Conservation (phyloP, 2,113 vertebrate genomes). For the Mus spicilegus region DNA sequence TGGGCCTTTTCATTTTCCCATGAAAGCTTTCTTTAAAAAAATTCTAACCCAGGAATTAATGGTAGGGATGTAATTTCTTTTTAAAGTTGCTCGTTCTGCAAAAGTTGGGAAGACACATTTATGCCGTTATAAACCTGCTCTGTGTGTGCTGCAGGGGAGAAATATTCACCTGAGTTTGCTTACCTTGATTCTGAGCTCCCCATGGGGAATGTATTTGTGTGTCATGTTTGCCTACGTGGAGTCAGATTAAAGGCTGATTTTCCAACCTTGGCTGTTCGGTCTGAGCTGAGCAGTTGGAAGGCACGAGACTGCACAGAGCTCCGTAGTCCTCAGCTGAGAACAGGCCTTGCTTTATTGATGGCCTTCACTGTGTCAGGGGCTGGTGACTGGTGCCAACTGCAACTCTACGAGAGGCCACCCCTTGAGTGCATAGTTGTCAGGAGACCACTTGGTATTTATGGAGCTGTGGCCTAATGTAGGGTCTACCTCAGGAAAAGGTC, state of each 20-base stretch:
- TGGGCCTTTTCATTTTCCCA: slow-evolving; percentile 54
- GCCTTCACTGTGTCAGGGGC: neutral
- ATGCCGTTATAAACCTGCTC: slow-evolving; percentile 14
- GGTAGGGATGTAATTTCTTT: slow-evolving; percentile 57
- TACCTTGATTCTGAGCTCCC: slow-evolving; percentile 28
- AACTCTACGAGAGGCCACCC: neutral
- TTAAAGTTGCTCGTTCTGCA: slow-evolving; percentile 24
- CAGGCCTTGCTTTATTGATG: slow-evolving; percentile 10
- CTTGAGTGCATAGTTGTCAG: neutral
- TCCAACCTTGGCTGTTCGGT: slow-evolving; percentile 52
- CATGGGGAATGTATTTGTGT: slow-evolving; percentile 18
- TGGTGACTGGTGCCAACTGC: neutral
- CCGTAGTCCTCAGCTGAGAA: neutral
- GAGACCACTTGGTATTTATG: neutral
- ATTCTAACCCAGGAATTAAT: slow-evolving; percentile 56
- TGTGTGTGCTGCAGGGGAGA: slow-evolving; percentile 29
- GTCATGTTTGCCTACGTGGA: slow-evolving; percentile 61
- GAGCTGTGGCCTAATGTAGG: neutral
- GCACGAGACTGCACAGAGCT: neutral
- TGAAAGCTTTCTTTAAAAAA: slow-evolving; percentile 61
- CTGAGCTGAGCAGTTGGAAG: slow-evolving; percentile 8
- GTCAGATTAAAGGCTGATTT: slow-evolving; percentile 58
- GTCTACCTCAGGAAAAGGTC: neutral
- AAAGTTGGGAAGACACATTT: slow-evolving; percentile 55
- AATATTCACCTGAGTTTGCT: slow-evolving; percentile 1